Evolutionary conservation across 2,797 vertebrate species (phyloP).

Genomic region (Sciurus carolinensis): DNA sequence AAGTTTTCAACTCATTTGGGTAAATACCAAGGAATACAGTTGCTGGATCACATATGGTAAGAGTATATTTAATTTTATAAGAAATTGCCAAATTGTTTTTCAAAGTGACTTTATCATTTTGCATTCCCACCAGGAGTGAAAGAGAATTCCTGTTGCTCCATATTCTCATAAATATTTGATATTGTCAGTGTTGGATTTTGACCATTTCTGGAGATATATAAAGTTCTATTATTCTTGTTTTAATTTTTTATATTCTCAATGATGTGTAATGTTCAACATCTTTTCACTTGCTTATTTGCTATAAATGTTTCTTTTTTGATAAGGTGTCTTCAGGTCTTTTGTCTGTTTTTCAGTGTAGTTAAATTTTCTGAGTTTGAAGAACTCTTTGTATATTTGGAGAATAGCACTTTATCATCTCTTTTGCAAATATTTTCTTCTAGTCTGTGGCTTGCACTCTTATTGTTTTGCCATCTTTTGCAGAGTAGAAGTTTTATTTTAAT

Average conservation of each 20-base stretch:
- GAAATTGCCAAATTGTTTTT: too few relatives aligned
- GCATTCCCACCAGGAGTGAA: background rate
- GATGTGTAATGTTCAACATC: background rate
- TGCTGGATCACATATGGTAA: background rate
- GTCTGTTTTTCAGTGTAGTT: background rate
- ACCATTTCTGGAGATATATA: background rate
- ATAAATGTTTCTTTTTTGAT: background rate
- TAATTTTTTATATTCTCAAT: background rate
- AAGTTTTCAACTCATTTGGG: too few relatives aligned
- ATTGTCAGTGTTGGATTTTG: constrained; percentile 16
- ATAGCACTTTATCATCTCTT: too few relatives aligned
- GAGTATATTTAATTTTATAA: background rate
- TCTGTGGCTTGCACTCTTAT: background rate
- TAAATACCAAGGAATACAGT: background rate
- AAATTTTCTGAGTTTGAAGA: constrained; percentile 35
- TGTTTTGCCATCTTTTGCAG: constrained; percentile 6
- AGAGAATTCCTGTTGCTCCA: background rate
- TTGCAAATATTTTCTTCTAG: background rate
- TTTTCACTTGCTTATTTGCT: background rate
- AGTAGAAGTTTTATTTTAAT: constrained; percentile 46
- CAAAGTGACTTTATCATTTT: too few relatives aligned
- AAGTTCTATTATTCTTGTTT: background rate
- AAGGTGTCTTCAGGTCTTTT: background rate
- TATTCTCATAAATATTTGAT: background rate
- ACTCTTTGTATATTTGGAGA: background rate